Base-by-base conservation (phyloP, 2,797 vertebrate species). In the Triplophysa yarkandensis region DNA sequence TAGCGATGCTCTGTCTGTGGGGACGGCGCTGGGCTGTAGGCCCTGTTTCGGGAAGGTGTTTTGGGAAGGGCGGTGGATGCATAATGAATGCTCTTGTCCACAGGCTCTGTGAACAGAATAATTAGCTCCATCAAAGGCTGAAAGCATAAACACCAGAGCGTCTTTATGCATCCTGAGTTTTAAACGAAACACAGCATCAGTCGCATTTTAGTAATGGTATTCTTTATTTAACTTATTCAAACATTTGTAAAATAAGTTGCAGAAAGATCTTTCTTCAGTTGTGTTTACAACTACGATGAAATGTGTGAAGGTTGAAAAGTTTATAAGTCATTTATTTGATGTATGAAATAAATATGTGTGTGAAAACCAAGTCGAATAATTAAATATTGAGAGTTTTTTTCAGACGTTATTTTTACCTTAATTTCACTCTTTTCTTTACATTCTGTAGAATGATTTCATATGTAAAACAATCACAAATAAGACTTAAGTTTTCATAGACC, bases 81-180 rank as follows among this genome's bases (percentile, higher is more conserved):
- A 83, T 92, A 90, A 92, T 89, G 86, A 88, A 92, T 90, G 87
- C 50, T 44, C 30, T 44, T 86, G 84, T 85, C 92, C 89, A 89
- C 87, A 85, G 84, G 91, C 90, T 85, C 83, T 88, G 85, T 89
- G 85, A 86, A 88, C 86, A 87, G 85, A 85, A 86, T 92, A 90
- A 92, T 91, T 91, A 89, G 86, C 82, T 86, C 88, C 87, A 89
- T 90, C 85, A 88, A 87, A 90, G 85, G 81, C 80, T 83, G 84
- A 60, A 86, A 86, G 55, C 32, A 28, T 75, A 68, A 75, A 55
- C 73, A 68, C 84, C 83, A 80, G 82, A 74, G 83, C 81, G 77
- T 88, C 75, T 57, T 86, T 83, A 39, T 13, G 13, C 32, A 46
- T 80, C 73, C 82, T 83, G 86, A 87, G 81, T 88, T 85, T 88